A percentile compares a stretch with the other conserved stretches of the same genome.
Conservation (phyloP, 1,140 invertebrate genomes). For the Lepidurus arcticus region DNA sequence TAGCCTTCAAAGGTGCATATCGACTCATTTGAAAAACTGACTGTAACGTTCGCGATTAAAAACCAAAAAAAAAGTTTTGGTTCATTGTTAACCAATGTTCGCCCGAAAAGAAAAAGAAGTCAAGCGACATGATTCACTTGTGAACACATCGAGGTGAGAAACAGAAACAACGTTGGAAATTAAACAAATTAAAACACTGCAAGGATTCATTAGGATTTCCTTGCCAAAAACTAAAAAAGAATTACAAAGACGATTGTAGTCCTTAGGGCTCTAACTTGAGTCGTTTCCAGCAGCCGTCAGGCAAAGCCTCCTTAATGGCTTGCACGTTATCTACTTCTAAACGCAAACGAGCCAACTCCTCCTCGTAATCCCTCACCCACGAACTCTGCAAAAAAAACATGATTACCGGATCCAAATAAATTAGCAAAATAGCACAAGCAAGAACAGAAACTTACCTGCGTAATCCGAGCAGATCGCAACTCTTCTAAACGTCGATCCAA, state of each 20-base stretch:
- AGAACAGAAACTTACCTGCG: constrained; percentile 39
- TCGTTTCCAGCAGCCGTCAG: constrained; percentile 71
- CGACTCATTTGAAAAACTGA: neutral
- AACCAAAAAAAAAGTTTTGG: neutral
- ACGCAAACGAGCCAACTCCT: constrained; percentile 64
- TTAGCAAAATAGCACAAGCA: neutral
- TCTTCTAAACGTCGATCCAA: constrained; percentile 67
- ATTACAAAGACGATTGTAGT: neutral
- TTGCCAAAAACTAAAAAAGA: neutral
- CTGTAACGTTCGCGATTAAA: neutral
- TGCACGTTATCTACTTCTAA: constrained; percentile 80
- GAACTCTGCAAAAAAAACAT: constrained; percentile 58
- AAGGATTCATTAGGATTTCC: neutral
- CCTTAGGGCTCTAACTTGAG: constrained; percentile 48
- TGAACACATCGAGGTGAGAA: neutral
- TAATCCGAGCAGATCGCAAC: constrained; percentile 60
- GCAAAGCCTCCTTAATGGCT: constrained; percentile 73
- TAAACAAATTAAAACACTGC: neutral
- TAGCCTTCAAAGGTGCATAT: neutral
- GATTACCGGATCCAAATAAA: constrained; percentile 6
- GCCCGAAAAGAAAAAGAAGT: neutral
- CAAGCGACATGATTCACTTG: neutral
- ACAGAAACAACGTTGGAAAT: too few relatives aligned
- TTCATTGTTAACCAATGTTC: too few relatives aligned
- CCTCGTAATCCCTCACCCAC: constrained; percentile 73